Conservation (phyloP, 2,113 vertebrate genomes). For the Varanus salvator region DNA sequence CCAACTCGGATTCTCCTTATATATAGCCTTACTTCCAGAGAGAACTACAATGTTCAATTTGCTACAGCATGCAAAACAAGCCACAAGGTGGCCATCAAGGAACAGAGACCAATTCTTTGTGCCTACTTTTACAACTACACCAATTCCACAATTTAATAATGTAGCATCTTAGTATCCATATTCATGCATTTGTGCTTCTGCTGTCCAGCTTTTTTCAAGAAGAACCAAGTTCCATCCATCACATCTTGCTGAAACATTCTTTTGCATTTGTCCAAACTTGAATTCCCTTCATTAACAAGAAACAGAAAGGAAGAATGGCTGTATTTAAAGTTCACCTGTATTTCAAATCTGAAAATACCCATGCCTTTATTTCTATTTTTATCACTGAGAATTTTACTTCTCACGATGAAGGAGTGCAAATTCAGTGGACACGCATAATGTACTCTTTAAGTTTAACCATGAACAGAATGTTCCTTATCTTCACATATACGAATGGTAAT, state of each 20-base stretch:
- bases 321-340: background rate
- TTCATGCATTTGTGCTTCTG: slow-evolving; percentile 78
- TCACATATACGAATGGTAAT: background rate
- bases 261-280: slow-evolving; percentile 97
- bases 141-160: slow-evolving; percentile 66
- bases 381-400: background rate
- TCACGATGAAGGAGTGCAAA: background rate
- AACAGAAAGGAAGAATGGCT: slow-evolving; percentile 19
- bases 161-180: slow-evolving; percentile 69
- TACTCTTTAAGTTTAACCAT: background rate
- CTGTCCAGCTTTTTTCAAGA: slow-evolving; percentile 76
- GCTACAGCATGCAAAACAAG: slow-evolving; percentile 64
- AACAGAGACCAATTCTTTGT: slow-evolving; percentile 69
- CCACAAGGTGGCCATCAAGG: slow-evolving; percentile 65
- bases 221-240: slow-evolving; percentile 69
- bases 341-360: background rate
- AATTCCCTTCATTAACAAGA: slow-evolving; percentile 84
- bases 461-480: background rate
- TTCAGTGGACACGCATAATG: slow-evolving; percentile 4
- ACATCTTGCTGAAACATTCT: slow-evolving; percentile 98
- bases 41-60: slow-evolving; percentile 70
- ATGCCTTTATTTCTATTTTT: background rate
- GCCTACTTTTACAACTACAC: slow-evolving; percentile 71
- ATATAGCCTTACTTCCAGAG: slow-evolving; percentile 64
- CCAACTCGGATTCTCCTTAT: slow-evolving; percentile 65